A percentile compares a stretch with the other conserved stretches of the same genome.
Evolutionary conservation across 2,888 invertebrate genomes (phyloP).

Genomic region (Tinea pellionella): DNA sequence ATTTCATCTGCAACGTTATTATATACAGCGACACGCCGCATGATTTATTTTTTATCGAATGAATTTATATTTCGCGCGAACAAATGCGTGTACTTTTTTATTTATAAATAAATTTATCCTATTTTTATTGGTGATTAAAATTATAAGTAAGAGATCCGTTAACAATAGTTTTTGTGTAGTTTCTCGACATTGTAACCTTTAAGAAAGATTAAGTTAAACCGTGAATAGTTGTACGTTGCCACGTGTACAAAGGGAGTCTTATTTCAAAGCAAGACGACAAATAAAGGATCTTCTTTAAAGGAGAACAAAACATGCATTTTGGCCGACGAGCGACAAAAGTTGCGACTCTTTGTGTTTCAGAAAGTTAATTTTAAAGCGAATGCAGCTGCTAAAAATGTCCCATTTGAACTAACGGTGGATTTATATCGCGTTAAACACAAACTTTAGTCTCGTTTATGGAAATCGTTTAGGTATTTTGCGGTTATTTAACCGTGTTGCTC

Average conservation of each 20-base stretch:
- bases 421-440: not conserved
- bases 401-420: not conserved
- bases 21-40: constrained; percentile 25
- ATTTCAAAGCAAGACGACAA: constrained; percentile 50
- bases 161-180: not conserved
- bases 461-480: constrained; percentile 67
- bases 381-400: constrained; percentile 42
- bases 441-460: constrained; percentile 54
- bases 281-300: constrained; percentile 44
- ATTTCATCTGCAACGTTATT: constrained; percentile 34
- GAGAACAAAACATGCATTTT: constrained; percentile 49
- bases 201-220: no score
- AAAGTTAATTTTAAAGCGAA: constrained; percentile 31
- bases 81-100: not conserved
- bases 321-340: constrained; percentile 52
- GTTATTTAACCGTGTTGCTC: constrained; percentile 63
- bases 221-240: not conserved
- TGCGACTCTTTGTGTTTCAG: constrained; percentile 46
- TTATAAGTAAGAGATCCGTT: not conserved
- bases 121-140: not conserved
- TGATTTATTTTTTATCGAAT: constrained; percentile 49
- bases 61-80: not conserved
- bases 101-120: not conserved
- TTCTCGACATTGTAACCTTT: not conserved
- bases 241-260: constrained; percentile 46